A percentile compares a stretch with the other conserved stretches of the same genome.
These are phyloP conservation scores for Sinhomidia bicolor DNA, from an alignment of 2,888 invertebrate species.

Conservation along the genomic window DNA sequence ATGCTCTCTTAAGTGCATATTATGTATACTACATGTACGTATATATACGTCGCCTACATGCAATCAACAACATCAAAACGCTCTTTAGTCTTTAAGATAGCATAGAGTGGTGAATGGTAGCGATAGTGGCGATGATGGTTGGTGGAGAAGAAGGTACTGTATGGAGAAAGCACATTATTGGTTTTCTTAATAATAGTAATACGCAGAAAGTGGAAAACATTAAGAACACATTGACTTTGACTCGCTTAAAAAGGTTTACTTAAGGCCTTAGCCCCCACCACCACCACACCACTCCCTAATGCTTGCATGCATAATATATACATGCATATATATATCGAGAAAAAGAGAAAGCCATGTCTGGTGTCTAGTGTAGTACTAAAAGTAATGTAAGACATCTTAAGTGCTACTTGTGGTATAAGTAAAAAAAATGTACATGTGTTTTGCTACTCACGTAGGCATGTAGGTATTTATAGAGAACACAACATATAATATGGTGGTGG, in stretches of 20 bases:
- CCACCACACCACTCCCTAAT: neutral
- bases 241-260: constrained; percentile 38
- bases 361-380: too few species aligned
- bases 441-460: neutral
- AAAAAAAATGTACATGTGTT: neutral
- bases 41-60: neutral
- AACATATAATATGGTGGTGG: neutral
- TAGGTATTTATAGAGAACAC: too few species aligned
- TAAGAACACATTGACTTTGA: constrained; percentile 73
- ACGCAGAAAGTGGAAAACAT: constrained; percentile 72
- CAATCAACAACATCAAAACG: constrained; percentile 11
- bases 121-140: neutral
- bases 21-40: neutral
- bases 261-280: constrained; percentile 7
- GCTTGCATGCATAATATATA: constrained; percentile 51
- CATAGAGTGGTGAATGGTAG: neutral
- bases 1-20: neutral
- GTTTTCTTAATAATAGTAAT: constrained; percentile 73
- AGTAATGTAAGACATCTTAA: neutral
- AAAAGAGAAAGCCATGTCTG: neutral
- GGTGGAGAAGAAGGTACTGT: too few species aligned
- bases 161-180: constrained; percentile 71
- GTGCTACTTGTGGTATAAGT: neutral
- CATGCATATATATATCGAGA: neutral
- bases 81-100: neutral